Evolutionary conservation across 2,113 vertebrate species (phyloP).

Genomic region (Neogobius melanostomus): DNA sequence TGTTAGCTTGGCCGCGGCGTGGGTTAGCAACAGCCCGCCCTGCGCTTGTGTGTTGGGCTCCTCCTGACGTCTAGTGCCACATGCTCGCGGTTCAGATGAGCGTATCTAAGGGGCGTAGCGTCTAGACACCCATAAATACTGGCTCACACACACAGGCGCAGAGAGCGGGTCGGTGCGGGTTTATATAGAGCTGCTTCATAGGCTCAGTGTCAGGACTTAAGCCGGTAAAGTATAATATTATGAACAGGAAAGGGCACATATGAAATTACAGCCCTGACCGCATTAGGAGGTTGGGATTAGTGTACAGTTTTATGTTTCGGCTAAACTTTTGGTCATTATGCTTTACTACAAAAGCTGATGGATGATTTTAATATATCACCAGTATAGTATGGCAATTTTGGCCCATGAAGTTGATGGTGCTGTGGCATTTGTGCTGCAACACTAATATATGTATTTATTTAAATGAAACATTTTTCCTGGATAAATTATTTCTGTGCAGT

Average conservation of each 20-base stretch:
- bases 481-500: too few species aligned
- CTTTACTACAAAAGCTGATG: too few species aligned
- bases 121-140: slow-evolving; percentile 22
- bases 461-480: too few species aligned
- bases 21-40: background rate
- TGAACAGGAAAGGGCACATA: slow-evolving; percentile 10
- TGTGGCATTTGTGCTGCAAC: too few species aligned
- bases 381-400: too few species aligned
- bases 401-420: too few species aligned
- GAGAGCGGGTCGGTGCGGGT: too few species aligned
- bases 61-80: slow-evolving; percentile 7
- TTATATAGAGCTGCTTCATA: slow-evolving; percentile 13
- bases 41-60: slow-evolving; percentile 7
- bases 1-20: background rate
- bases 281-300: background rate
- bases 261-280: slow-evolving; percentile 21
- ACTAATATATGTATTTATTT: too few species aligned
- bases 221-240: slow-evolving; percentile 15
- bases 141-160: slow-evolving; percentile 1
- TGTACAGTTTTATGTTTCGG: background rate
- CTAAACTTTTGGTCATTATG: background rate
- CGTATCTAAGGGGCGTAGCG: slow-evolving; percentile 2
- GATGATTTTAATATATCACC: too few species aligned
- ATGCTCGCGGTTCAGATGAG: slow-evolving; percentile 15
- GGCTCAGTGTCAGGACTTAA: slow-evolving; percentile 24